These are phyloP conservation scores for Protophormia terraenovae DNA, from an alignment of 2,888 invertebrate species.

Conservation along the genomic window DNA sequence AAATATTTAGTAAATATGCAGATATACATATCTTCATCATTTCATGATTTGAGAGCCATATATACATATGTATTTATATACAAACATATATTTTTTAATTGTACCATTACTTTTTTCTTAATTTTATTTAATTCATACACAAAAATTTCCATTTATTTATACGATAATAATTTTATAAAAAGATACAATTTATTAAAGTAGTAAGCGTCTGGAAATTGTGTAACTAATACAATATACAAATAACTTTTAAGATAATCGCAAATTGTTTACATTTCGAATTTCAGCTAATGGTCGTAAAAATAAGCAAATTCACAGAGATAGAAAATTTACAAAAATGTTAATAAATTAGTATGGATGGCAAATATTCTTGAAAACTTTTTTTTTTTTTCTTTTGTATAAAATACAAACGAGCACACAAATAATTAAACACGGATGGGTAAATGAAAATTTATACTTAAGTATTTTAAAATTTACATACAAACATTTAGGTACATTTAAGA, in stretches of 20 bases:
- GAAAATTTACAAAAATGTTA: conserved; percentile 34
- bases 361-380: not conserved
- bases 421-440: conserved; percentile 6
- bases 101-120: too few relatives aligned
- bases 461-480: not conserved
- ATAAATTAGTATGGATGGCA: conserved; percentile 34
- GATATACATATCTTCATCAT: too few relatives aligned
- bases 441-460: conserved; percentile 16
- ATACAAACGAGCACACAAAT: not conserved
- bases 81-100: too few relatives aligned
- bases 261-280: conserved; percentile 61
- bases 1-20: too few relatives aligned
- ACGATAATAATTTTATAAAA: too few relatives aligned
- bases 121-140: too few relatives aligned
- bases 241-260: conserved; percentile 14
- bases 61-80: too few relatives aligned
- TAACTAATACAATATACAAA: conserved; percentile 19
- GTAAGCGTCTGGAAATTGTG: conserved; percentile 45
- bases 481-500: conserved; percentile 13
- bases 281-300: conserved; percentile 54
- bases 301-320: conserved; percentile 15
- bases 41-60: too few relatives aligned
- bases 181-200: not conserved
- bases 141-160: too few relatives aligned
- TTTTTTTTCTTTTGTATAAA: conserved; percentile 17